Evolutionary conservation across 1,140 invertebrate genomes (phyloP).

Genomic region (Colletes gigas): DNA sequence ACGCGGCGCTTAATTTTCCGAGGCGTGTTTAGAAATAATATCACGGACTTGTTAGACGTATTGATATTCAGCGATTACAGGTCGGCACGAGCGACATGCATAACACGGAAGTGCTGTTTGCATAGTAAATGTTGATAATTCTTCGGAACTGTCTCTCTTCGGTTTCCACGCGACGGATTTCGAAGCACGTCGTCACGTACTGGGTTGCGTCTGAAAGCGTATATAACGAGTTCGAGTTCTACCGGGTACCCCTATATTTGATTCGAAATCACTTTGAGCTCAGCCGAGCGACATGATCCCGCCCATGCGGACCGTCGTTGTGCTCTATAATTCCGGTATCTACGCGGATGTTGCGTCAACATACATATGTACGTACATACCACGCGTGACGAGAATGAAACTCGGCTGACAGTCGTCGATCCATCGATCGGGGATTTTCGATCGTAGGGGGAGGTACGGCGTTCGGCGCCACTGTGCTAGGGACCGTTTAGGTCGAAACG

Average conservation of each 20-base stretch:
- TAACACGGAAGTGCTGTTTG: no score
- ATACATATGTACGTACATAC: neutral
- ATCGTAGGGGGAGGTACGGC: neutral
- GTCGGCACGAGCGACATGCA: no score
- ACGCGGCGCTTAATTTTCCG: no score
- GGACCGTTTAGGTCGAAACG: neutral
- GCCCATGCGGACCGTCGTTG: slow-evolving; percentile 19
- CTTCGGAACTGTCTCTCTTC: no score
- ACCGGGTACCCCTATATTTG: slow-evolving; percentile 49
- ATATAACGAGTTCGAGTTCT: neutral
- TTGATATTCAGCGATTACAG: no score
- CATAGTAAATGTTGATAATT: no score
- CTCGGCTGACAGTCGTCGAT: slow-evolving; percentile 16
- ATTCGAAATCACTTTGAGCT: slow-evolving; percentile 60
- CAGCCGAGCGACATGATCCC: slow-evolving; percentile 54
- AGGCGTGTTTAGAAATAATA: no score
- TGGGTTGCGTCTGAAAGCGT: neutral
- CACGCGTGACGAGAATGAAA: neutral
- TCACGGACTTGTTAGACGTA: no score
- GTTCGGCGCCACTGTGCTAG: neutral
- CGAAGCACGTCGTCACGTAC: neutral
- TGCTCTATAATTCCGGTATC: slow-evolving; percentile 44
- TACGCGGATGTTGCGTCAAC: slow-evolving; percentile 40
- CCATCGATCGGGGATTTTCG: slow-evolving; percentile 39
- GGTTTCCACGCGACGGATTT: no score